These are phyloP conservation scores for Halictus quadricinctus DNA, from an alignment of 2,888 invertebrate genomes.

Conservation along the genomic window DNA sequence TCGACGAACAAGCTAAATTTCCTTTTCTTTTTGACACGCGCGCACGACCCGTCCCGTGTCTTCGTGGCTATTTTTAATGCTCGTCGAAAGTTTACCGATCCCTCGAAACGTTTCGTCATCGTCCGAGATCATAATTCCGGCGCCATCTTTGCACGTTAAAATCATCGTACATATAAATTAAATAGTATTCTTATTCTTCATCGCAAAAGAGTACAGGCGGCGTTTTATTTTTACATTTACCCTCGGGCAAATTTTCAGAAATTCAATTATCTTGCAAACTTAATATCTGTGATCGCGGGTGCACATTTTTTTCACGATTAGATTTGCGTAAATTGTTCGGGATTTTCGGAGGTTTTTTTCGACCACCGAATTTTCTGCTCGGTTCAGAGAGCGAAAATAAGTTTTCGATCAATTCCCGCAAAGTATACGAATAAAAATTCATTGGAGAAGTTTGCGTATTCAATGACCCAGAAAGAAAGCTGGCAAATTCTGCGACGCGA, in stretches of 20 bases:
- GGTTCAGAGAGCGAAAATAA: background rate
- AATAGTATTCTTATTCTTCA: too few relatives aligned
- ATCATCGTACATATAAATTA: too few relatives aligned
- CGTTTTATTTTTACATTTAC: too few relatives aligned
- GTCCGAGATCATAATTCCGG: too few relatives aligned
- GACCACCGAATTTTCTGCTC: background rate
- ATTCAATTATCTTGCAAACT: too few relatives aligned
- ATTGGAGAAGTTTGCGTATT: background rate
- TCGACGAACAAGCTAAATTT: conserved; percentile 12
- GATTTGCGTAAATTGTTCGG: too few relatives aligned
- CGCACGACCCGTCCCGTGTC: background rate
- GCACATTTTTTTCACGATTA: too few relatives aligned
- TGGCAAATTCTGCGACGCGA: background rate
- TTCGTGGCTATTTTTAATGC: background rate
- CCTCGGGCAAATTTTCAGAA: too few relatives aligned
- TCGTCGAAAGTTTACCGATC: background rate
- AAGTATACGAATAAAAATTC: background rate
- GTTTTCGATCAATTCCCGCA: background rate
- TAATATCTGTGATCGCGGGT: too few relatives aligned
- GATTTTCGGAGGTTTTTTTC: too few relatives aligned
- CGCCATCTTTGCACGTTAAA: too few relatives aligned
- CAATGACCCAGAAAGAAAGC: conserved; percentile 3
- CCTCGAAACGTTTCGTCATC: background rate
- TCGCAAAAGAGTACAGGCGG: too few relatives aligned
- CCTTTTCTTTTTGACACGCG: background rate